Evolutionary conservation across 2,888 invertebrate genomes (phyloP), one percentile per base, ranked within the genome.

Genomic region (Andrena flavipes): DNA sequence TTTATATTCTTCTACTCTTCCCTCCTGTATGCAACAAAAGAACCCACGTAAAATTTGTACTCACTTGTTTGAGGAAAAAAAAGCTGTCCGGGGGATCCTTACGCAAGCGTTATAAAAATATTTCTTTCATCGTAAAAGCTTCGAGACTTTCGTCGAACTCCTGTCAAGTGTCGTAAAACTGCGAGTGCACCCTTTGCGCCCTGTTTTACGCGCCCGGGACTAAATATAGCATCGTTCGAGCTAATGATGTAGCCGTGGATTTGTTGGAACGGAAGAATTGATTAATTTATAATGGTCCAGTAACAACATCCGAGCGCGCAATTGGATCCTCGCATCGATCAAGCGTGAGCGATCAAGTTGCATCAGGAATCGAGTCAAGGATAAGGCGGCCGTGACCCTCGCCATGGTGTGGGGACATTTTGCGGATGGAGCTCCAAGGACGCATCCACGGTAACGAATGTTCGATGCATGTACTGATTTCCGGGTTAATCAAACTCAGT

Each of bases 401-500:
- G 29, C 51, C 51, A 60, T 56, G 42, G 59, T 35, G 7, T 30
- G 63, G 26, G 16, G 26, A 20, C 33, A 30, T 65, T 71, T 35
- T 62, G 20, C 49, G 56, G 68, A 51, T 64, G 60, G 67, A 68
- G 76, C 64, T 68, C 30, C 76, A 76, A 72, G 82, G 76, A 5
- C 60, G 60, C n/a, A n/a, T 62, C 75, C 35, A 62, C 56, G 67
- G 59, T 64, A 73, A 82, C 82, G 76, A 82, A 76, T 81, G 65
- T 75, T 72, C 81, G 74, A 71, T 72, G 81, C 82, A 75, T 64
- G 68, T 72, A 76, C 63, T 56, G 76, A 82, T 82, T 82, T 82
- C 82, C 82, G 82, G 72, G 68, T 76, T 82, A 82, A 82, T 82
- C 82, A 76, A 82, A 82, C 76, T 72, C 76, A 20, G 68, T 82